Base-by-base conservation (phyloP, 2,113 vertebrate genomes). In the Gnathonemus longibarbis region DNA sequence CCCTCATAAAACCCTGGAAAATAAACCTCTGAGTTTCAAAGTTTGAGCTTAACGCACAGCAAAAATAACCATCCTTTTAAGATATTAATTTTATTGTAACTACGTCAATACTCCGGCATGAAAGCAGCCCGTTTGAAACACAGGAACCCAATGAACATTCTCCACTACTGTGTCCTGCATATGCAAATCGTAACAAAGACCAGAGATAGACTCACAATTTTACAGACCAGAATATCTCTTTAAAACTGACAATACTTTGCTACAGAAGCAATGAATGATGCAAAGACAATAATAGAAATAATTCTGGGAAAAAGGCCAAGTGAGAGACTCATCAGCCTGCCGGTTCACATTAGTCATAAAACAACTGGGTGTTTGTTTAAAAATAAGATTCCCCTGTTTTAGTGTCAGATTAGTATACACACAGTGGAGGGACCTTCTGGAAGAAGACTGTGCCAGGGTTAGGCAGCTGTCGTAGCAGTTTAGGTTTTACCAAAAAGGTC, bases 401-500 rank as follows among this genome's bases (percentile, higher is more conserved):
- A 80, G 35, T 80, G 35, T 80, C 74, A 80, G 35, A 80, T 80
- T 80, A 39, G 74, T 17, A 80, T 39, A 42, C 35, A 80, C 35
- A 39, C 74, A 42, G 74, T 6, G 74, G 35, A 19, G 74, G 74
- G 35, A 39, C 74, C 39, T 42, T 80, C 74, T 11, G 42, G 45
- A 13, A 27, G 39, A 24, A n/a, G 15, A 21, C 27, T 48, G 11
- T 19, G 50, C 7, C 50, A 87, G 35, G 31, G 31, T 19, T 2
- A 7, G 85, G n/a, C 50, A 87, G 85, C 50, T 87, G 50, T 53
- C 5, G n/a, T 27, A 56, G 49, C 9, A 17, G 17, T 56, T 52
- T 56, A 87, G 49, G 84, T 87, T 87, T 87, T 53, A 35, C 50
- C 27, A 5, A 56, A 87, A 87, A 53, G 85, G 85, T 50, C 50